These are phyloP conservation scores for Acridotheres tristis DNA, from an alignment of 2,797 vertebrate genomes.

Conservation along the genomic window DNA sequence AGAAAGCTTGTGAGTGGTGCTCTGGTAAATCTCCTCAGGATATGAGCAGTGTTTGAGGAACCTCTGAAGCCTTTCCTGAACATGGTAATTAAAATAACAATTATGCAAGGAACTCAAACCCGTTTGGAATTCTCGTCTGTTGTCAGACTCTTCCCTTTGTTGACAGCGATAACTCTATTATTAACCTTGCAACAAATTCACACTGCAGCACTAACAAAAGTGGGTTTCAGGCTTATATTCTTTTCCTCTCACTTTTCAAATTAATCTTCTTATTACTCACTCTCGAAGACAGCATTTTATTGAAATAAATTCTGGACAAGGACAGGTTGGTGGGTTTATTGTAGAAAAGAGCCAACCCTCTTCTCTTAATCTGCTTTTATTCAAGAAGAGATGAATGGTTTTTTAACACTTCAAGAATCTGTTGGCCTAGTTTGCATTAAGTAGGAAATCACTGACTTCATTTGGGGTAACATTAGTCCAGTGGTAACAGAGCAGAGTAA, in stretches of 20 bases:
- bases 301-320: constrained; percentile 20
- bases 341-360: neutral
- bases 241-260: constrained; percentile 5
- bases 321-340: neutral
- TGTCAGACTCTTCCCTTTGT: constrained; percentile 46
- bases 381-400: neutral
- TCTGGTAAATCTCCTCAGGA: constrained; percentile 9
- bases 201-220: constrained; percentile 20
- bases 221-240: constrained; percentile 1
- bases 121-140: constrained; percentile 29
- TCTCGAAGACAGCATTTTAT: neutral
- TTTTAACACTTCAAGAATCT: neutral
- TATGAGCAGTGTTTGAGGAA: neutral
- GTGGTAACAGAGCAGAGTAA: neutral
- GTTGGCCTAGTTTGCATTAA: neutral
- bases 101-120: constrained; percentile 36
- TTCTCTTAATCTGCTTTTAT: constrained; percentile 19
- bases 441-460: neutral
- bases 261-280: constrained; percentile 37
- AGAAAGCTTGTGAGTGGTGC: constrained; percentile 8
- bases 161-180: constrained; percentile 41
- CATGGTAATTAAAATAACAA: constrained; percentile 46
- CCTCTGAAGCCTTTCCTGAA: constrained; percentile 29
- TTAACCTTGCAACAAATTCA: constrained; percentile 39
- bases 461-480: neutral